phyloP scores from a whole-genome alignment of 2,888 invertebrate genomes.

The Dicyrtomina minuta region DNA sequence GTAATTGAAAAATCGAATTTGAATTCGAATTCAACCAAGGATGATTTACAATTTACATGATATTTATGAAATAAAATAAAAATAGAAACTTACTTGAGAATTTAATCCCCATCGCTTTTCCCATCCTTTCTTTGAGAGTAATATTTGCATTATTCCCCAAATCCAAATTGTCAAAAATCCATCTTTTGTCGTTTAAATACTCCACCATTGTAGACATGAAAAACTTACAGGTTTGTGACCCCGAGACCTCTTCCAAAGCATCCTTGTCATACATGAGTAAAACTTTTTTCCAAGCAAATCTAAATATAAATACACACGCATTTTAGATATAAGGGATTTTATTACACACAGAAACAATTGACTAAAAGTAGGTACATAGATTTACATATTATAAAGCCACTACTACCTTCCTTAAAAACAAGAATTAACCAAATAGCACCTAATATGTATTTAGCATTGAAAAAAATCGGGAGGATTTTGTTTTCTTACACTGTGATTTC shows the following conservation, averaged over 20 bases:
- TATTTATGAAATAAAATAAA: background rate
- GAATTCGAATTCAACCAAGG: no score
- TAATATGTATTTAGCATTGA: no score
- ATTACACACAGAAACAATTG: no score
- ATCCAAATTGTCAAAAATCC: constrained; percentile 65
- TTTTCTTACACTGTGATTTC: no score
- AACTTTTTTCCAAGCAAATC: constrained; percentile 72
- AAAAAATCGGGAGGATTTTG: no score
- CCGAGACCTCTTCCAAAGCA: constrained; percentile 68
- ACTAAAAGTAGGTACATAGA: no score
- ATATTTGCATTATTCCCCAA: constrained; percentile 64
- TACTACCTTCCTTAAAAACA: no score
- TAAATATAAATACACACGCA: constrained; percentile 56
- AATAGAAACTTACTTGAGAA: constrained; percentile 68
- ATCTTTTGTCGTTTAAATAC: constrained; percentile 58
- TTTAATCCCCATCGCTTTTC: constrained; percentile 59
- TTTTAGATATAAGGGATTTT: no score
- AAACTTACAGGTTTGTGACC: constrained; percentile 73
- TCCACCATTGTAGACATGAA: constrained; percentile 73
- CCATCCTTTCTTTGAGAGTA: constrained; percentile 63
- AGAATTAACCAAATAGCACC: no score
- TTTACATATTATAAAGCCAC: no score
- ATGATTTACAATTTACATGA: no score
- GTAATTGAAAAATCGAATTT: no score
- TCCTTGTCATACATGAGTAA: constrained; percentile 75